Conservation (phyloP, 2,888 invertebrate species). For the Eilema depressum region DNA sequence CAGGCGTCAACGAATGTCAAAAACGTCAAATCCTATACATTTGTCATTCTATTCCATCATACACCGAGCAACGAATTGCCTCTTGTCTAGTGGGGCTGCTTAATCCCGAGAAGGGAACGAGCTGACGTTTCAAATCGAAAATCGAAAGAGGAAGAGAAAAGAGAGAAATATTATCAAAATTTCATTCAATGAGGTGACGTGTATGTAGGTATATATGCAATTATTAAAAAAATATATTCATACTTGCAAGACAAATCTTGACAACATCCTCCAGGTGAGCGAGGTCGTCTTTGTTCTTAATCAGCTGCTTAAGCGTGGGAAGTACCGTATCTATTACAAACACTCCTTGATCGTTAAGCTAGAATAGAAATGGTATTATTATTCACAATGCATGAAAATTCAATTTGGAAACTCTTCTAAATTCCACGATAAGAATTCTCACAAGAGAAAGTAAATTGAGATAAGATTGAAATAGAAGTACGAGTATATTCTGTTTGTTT, state of each 20-base stretch:
- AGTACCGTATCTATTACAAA: neutral
- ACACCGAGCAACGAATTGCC: too few relatives aligned
- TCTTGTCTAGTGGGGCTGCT: too few relatives aligned
- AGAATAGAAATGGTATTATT: neutral
- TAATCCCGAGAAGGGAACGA: neutral
- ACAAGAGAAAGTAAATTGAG: too few relatives aligned
- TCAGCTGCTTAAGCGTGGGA: neutral
- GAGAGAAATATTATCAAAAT: too few relatives aligned
- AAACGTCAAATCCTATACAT: too few relatives aligned
- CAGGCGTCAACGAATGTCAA: too few relatives aligned
- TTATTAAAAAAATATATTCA: neutral
- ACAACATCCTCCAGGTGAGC: neutral
- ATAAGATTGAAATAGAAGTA: neutral
- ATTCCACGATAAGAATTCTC: neutral
- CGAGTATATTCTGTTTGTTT: neutral
- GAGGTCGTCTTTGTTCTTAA: constrained; percentile 4
- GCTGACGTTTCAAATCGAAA: too few relatives aligned
- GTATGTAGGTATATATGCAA: neutral
- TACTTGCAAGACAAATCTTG: constrained; percentile 2
- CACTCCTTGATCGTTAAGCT: constrained; percentile 5
- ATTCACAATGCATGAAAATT: neutral
- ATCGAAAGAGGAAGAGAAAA: too few relatives aligned
- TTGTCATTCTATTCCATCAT: too few relatives aligned
- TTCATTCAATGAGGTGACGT: neutral
- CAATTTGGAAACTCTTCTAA: neutral